phyloP scores from a whole-genome alignment of 2,797 vertebrate species.

The Hylomyscus alleni region DNA sequence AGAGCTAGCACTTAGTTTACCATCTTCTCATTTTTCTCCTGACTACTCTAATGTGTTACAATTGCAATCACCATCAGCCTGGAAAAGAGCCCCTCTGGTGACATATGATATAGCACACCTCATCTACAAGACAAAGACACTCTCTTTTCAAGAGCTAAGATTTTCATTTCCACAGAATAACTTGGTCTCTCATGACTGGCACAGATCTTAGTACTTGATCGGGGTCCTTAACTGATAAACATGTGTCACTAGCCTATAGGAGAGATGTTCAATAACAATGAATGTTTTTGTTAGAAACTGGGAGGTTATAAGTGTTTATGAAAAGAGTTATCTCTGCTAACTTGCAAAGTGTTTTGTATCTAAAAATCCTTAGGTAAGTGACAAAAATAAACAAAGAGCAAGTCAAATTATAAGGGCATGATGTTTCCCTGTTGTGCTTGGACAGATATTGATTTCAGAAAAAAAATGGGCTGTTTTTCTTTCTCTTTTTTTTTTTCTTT shows the following conservation, averaged over 20 bases:
- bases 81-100: background rate
- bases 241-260: background rate
- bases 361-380: background rate
- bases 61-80: background rate
- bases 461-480: background rate
- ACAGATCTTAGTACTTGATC: background rate
- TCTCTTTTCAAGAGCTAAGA: background rate
- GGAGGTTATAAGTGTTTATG: background rate
- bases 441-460: background rate
- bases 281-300: background rate
- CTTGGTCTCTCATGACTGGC: background rate
- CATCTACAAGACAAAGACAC: background rate
- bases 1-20: background rate
- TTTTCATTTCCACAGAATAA: conserved; percentile 12
- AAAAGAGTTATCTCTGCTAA: background rate
- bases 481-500: background rate
- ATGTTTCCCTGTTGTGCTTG: background rate
- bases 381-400: background rate
- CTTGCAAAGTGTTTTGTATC: background rate
- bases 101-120: background rate
- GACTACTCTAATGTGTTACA: background rate
- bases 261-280: background rate
- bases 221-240: background rate
- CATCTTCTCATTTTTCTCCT: background rate
- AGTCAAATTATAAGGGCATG: background rate